Evolutionary conservation across 2,113 vertebrate species (phyloP).

Genomic region (Ammodytes marinus): DNA sequence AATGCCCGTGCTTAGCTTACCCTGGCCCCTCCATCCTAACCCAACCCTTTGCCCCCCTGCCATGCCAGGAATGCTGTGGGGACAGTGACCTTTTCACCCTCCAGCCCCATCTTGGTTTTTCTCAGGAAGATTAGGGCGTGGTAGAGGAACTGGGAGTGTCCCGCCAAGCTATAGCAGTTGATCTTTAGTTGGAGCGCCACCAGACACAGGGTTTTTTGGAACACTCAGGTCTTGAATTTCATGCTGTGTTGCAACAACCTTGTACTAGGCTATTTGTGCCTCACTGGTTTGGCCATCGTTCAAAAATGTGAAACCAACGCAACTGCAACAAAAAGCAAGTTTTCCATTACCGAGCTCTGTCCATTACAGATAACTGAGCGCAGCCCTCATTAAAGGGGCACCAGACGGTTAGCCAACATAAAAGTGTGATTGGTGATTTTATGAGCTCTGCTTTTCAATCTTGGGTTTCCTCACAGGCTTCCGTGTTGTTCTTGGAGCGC

Average conservation of each 20-base stretch:
- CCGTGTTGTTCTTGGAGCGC: slow-evolving; percentile 69
- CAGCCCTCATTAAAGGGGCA: slow-evolving; percentile 68
- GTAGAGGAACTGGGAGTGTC: slow-evolving; percentile 74
- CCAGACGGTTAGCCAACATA: slow-evolving; percentile 69
- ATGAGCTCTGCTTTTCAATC: slow-evolving; percentile 69
- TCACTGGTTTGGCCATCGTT: slow-evolving; percentile 70
- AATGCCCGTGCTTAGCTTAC: slow-evolving; percentile 76
- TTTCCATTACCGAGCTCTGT: slow-evolving; percentile 70
- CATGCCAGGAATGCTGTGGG: slow-evolving; percentile 74
- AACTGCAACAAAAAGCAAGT: slow-evolving; percentile 58
- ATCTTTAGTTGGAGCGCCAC: slow-evolving; percentile 44
- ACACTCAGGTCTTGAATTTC: slow-evolving; percentile 70
- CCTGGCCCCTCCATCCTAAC: slow-evolving; percentile 67
- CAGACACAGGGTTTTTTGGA: slow-evolving; percentile 52
- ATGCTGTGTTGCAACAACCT: slow-evolving; percentile 68
- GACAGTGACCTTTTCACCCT: slow-evolving; percentile 76
- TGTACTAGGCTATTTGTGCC: slow-evolving; percentile 48
- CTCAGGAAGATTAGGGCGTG: slow-evolving; percentile 82
- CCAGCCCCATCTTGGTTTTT: slow-evolving; percentile 76
- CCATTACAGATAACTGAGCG: slow-evolving; percentile 69
- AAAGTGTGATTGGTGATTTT: slow-evolving; percentile 72
- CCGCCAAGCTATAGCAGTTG: slow-evolving; percentile 18
- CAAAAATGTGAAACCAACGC: slow-evolving; percentile 72
- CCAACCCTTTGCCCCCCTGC: slow-evolving; percentile 78
- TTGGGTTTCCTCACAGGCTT: slow-evolving; percentile 61